Base-by-base conservation (phyloP, 2,888 invertebrate genomes). In the Gandaritis pyraliata region DNA sequence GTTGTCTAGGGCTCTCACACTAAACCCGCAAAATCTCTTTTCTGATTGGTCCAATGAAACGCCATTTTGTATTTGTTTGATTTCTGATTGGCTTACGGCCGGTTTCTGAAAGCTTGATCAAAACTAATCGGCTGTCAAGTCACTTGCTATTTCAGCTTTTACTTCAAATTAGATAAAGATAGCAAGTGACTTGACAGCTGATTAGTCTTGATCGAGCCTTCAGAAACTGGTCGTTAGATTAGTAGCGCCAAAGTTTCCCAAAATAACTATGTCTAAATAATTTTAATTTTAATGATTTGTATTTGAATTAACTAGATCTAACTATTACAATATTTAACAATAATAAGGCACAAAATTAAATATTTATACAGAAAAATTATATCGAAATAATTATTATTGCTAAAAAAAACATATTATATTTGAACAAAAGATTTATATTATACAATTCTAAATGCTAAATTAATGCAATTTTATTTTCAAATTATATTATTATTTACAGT, bases 341-440 rank as follows among this genome's bases (percentile, higher is more conserved):
- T 54, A 64, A 48, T 59, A 64, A 59, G 64, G 64, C 64, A 64
- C 64, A 48, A 56, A 55, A 55, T 30, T 48, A 45, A 54, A 36
- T 36, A 49, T 54, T 46, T 58, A 38, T 47, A 53, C 50, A 47
- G 16, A 47, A 58, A 55, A 8, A 47, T 29, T 36, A 50, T 23
- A 50, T 30, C 36, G 36, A 54, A 49, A 53, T 47, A 13, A 49
- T 29, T 13, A 23, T 16, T 49, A 49, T 48, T 61, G 23, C 43
- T 52, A 54, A 5, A 23, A 29, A 50, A n/a, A 62, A 53, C n/a
- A n/a, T 58, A 58, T 38, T 54, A 54, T 0, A 45, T 59, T 56
- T 53, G 49, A 53, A 59, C 52, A 52, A 47, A 47, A 3, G 0
- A 33, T 56, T 15, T 52, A 58, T 63, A 23, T 23, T 23, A 38